Base-by-base conservation (phyloP, 2,797 vertebrate species). In the Melanotaenia nigrans region DNA sequence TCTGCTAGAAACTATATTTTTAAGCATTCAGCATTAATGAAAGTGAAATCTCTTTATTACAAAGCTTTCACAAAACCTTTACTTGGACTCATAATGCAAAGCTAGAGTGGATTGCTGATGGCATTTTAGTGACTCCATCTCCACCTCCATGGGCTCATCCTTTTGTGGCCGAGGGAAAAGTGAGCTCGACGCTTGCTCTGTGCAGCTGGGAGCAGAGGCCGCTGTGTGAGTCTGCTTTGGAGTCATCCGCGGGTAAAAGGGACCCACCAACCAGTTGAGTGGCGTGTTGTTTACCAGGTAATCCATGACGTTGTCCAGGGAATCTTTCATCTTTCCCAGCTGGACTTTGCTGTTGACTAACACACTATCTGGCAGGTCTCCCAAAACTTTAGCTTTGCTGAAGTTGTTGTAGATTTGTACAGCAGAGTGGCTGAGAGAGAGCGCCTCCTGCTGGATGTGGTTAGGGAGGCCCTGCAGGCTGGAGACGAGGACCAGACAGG, bases 251-350 rank as follows among this genome's bases (percentile, higher is more conserved):
- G 94, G 94, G 92, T 97, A 96, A 94, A 99, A 98, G n/a, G 98
- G 97, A 87, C 98, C 98, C 75, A 99, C 96, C 91, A 99, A 94
- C 97, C 97, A 99, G 92, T 97, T 98, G 86, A 99, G 96, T 0
- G 97, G 96, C 0, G 97, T 99, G 94, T 99, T 99, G 91, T 99
- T 99, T 91, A 99, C 91, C 91, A 99, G 86, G 82, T 98, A 98
- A 92, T 98, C 96, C 96, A 98, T 95, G 90, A 99, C 85, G 28
- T 93, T 90, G 90, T 99, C 97, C 64, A 99, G 79, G 53, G 96
- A 96, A 1, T 94, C 91, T 77, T 94, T 97, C 85, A 99, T 96
- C 89, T 92, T 94, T 81, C 92, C 91, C 73, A 99, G 90, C 63
- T 97, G 95, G 42, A 87, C 91, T 77, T 87, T 96, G 90, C 95